Evolutionary conservation across 2,113 vertebrate genomes (phyloP).

Genomic region (Neogobius melanostomus): DNA sequence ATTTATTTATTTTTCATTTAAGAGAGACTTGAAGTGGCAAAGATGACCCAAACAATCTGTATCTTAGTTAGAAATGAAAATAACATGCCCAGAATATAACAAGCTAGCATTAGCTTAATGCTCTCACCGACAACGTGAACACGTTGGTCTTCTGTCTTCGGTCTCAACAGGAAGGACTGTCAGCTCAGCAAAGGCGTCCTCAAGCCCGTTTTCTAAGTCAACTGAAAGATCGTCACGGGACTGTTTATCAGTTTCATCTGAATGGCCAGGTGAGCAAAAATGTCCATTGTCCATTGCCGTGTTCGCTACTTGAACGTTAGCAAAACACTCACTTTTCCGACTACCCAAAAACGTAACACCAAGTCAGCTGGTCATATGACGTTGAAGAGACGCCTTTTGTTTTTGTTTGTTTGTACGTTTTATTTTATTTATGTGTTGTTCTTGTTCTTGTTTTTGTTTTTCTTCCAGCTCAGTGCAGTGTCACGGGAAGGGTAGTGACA

Average conservation of each 20-base stretch:
- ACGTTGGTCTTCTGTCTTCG: slow-evolving; percentile 83
- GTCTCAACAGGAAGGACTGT: slow-evolving; percentile 83
- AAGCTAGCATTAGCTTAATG: slow-evolving; percentile 55
- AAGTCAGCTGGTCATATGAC: background rate
- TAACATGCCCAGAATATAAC: background rate
- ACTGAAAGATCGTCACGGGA: slow-evolving; percentile 19
- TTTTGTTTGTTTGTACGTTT: background rate
- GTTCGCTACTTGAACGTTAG: slow-evolving; percentile 30
- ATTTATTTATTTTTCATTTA: no score
- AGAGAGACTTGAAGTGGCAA: no score
- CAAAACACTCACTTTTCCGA: slow-evolving; percentile 23
- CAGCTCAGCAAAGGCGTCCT: slow-evolving; percentile 75
- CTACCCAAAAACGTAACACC: slow-evolving; percentile 16
- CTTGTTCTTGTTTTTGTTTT: no score
- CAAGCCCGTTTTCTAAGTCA: slow-evolving; percentile 40
- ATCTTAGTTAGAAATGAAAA: background rate
- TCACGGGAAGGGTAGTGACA: no score
- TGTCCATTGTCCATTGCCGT: slow-evolving; percentile 46
- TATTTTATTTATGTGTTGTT: no score
- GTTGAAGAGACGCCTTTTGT: background rate
- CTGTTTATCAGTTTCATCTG: slow-evolving; percentile 19
- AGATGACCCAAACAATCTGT: background rate
- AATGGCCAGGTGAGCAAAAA: background rate
- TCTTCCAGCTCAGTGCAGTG: no score
- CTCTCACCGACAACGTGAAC: slow-evolving; percentile 84